phyloP scores from a whole-genome alignment of 2,113 vertebrate species.

The Paramormyrops kingsleyae region DNA sequence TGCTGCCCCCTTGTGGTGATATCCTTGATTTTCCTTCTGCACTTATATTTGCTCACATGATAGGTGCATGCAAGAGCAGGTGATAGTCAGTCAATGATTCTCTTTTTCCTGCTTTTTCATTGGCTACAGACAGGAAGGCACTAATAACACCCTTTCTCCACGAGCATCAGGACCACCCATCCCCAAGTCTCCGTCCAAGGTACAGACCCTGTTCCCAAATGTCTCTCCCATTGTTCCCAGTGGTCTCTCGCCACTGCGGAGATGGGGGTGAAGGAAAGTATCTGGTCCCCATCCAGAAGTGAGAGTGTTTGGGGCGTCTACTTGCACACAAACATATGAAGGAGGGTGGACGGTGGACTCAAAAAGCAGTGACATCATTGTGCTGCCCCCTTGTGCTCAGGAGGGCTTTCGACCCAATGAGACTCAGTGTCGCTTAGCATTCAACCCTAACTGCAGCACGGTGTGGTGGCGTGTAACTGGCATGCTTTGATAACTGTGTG shows the following conservation, averaged over 20 bases:
- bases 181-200: conserved; percentile 95
- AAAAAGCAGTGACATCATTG: background rate
- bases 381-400: background rate
- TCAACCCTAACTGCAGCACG: background rate
- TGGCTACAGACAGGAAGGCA: conserved; percentile 59
- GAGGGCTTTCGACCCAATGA: background rate
- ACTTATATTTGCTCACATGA: background rate
- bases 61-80: background rate
- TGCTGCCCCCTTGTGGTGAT: conserved; percentile 11
- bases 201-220: conserved; percentile 39
- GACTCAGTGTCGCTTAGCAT: background rate
- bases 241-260: background rate
- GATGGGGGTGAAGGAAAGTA: background rate
- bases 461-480: background rate
- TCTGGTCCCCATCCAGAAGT: background rate
- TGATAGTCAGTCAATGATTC: background rate
- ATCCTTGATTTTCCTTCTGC: background rate
- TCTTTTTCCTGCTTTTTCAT: conserved; percentile 33
- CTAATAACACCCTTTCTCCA: conserved; percentile 77
- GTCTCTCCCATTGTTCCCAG: background rate
- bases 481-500: conserved; percentile 29
- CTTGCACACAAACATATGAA: background rate
- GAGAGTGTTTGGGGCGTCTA: background rate
- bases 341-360: background rate
- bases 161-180: conserved; percentile 71